Conservation (phyloP, 2,797 vertebrate species). For the Enteromius radiatus region DNA sequence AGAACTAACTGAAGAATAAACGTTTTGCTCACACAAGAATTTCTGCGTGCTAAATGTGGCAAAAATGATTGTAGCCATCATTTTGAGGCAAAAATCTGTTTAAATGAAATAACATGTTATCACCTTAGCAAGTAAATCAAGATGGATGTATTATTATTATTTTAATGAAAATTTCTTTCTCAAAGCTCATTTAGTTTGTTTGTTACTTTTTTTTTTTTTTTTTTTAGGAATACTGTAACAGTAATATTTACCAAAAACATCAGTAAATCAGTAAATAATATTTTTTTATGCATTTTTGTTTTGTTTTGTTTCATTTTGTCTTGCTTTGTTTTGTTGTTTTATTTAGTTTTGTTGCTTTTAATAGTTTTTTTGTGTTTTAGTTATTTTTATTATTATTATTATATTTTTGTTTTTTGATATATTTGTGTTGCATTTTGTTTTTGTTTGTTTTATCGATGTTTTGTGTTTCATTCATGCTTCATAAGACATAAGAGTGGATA, state of each 20-base stretch:
- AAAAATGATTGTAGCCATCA: not conserved
- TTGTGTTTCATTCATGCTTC: not conserved
- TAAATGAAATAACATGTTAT: not conserved
- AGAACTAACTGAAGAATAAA: not conserved
- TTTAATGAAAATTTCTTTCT: not conserved
- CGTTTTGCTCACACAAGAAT: not conserved
- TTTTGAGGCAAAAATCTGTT: not conserved
- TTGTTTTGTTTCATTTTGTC: not conserved
- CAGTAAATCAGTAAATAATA: not conserved
- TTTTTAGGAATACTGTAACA: not conserved
- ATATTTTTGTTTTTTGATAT: not conserved
- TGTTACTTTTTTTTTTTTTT: not conserved
- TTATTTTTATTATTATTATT: too few species aligned
- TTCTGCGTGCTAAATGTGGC: not conserved
- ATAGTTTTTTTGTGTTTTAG: not conserved
- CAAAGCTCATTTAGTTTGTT: not conserved
- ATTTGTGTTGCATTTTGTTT: not conserved
- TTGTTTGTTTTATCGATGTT: not conserved
- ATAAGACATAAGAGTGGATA: not conserved
- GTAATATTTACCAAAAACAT: not conserved
- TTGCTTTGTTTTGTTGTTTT: not conserved
- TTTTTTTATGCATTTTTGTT: not conserved
- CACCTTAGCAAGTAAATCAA: not conserved
- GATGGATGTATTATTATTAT: not conserved
- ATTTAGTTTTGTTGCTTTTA: not conserved